These are phyloP conservation scores for Mayetiola destructor DNA, from an alignment of 2,888 invertebrate genomes.

Conservation along the genomic window DNA sequence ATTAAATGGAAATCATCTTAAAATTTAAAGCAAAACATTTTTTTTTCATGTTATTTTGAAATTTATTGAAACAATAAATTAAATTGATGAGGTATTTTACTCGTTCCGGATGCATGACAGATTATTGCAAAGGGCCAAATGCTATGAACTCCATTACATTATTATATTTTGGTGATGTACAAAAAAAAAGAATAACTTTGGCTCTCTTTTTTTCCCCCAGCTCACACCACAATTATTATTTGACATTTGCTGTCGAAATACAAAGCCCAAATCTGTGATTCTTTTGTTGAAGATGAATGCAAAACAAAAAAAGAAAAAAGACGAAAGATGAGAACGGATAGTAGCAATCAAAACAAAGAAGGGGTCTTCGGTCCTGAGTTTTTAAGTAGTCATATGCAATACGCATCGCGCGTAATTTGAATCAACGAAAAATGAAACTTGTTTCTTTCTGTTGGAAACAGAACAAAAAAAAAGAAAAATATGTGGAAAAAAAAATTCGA, in stretches of 20 bases:
- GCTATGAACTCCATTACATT: too few relatives aligned
- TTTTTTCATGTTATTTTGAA: slow-evolving; percentile 11
- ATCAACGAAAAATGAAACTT: too few relatives aligned
- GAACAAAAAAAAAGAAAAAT: not conserved
- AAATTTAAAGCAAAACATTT: not conserved
- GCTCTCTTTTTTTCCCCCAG: too few relatives aligned
- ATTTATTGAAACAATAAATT: slow-evolving; percentile 16
- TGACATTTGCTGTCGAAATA: too few relatives aligned
- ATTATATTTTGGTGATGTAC: too few relatives aligned
- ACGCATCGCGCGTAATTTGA: too few relatives aligned
- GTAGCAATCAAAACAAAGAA: slow-evolving; percentile 9
- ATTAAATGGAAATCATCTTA: slow-evolving; percentile 5
- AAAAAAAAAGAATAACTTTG: too few relatives aligned
- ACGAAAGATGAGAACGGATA: not conserved
- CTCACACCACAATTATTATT: too few relatives aligned
- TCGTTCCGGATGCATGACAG: slow-evolving; percentile 10
- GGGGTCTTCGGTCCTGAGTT: not conserved
- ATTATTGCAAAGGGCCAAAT: slow-evolving; percentile 15
- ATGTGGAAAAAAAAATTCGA: slow-evolving; percentile 4
- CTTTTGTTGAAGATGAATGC: too few relatives aligned
- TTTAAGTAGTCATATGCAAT: too few relatives aligned
- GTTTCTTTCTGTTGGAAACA: not conserved
- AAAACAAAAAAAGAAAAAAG: not conserved
- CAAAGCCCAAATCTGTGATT: too few relatives aligned
- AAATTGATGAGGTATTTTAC: slow-evolving; percentile 14